A percentile compares a stretch with the other conserved stretches of the same genome.
phyloP scores from a whole-genome alignment of 2,888 invertebrate genomes.

The Callyntrura guangdongensis region DNA sequence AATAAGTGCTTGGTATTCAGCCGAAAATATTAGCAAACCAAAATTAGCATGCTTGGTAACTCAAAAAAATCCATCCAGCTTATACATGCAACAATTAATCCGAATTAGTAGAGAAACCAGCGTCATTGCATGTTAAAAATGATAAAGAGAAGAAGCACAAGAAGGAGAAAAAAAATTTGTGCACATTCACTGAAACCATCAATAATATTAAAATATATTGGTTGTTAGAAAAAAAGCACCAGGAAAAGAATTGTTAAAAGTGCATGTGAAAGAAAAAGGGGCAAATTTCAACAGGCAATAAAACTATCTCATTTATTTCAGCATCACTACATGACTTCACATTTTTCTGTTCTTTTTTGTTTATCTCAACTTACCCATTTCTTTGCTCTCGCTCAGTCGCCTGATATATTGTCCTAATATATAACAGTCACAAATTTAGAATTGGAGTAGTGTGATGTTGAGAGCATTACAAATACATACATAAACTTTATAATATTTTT shows the following conservation, averaged over 20 bases:
- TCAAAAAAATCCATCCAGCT: not conserved
- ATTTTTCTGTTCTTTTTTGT: constrained; percentile 53
- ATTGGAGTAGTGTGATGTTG: constrained; percentile 59
- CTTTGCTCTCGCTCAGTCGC: constrained; percentile 85
- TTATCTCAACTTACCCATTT: constrained; percentile 83
- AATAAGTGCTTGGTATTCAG: not conserved
- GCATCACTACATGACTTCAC: constrained; percentile 58
- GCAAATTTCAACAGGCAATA: constrained; percentile 66
- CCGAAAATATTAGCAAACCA: not conserved
- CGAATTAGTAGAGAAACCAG: not conserved
- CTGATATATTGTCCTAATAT: constrained; percentile 85
- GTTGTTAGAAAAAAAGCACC: not conserved
- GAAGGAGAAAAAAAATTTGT: not conserved
- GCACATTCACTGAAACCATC: not conserved
- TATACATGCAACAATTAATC: not conserved
- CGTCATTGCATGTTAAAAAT: too few species aligned
- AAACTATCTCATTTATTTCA: constrained; percentile 52
- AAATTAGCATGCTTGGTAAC: too few species aligned
- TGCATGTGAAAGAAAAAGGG: constrained; percentile 48
- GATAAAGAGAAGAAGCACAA: not conserved
- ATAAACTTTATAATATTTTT: constrained; percentile 24
- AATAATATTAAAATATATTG: too few species aligned
- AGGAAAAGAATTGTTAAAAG: constrained; percentile 31
- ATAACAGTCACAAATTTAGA: constrained; percentile 75
- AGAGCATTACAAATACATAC: constrained; percentile 68